Conservation (phyloP, 35 echinoderm and acorn worm genomes). For the Strongylocentrotus purpuratus region DNA sequence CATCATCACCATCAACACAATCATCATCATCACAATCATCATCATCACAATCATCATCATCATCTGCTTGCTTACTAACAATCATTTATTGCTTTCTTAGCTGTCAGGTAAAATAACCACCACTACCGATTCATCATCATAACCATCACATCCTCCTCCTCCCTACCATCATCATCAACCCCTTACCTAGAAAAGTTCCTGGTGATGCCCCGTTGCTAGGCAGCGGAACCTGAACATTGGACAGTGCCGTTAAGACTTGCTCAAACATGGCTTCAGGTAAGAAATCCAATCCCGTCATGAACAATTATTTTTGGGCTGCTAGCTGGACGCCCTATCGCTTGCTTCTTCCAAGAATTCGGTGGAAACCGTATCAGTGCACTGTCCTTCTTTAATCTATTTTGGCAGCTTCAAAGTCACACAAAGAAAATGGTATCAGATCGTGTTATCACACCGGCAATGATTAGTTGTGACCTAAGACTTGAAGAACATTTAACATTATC, state of each 20-base stretch:
- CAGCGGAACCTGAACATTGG: not conserved
- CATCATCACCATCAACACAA: too few relatives aligned
- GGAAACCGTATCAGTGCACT: not conserved
- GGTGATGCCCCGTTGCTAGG: not conserved
- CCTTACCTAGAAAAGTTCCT: not conserved
- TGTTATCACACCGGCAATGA: not conserved
- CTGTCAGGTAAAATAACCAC: too few relatives aligned
- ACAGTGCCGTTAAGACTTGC: conserved; percentile 1
- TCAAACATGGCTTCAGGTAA: conserved; percentile 25
- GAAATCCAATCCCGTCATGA: not conserved
- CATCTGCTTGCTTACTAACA: too few relatives aligned
- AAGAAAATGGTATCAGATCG: not conserved
- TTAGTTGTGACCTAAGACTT: not conserved
- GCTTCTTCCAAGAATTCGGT: not conserved
- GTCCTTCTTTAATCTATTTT: not conserved
- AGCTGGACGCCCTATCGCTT: not conserved
- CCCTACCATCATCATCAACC: not conserved
- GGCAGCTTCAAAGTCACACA: not conserved
- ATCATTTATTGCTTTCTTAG: too few relatives aligned
- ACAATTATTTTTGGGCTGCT: not conserved
- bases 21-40: too few relatives aligned
- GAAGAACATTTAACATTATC: not conserved
- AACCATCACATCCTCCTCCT: not conserved
- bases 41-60: too few relatives aligned
- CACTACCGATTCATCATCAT: not conserved